A percentile compares a stretch with the other conserved stretches of the same genome.
These are phyloP conservation scores for Meloidogyne floridensis DNA, from an alignment of 1,140 invertebrate species.

Conservation along the genomic window DNA sequence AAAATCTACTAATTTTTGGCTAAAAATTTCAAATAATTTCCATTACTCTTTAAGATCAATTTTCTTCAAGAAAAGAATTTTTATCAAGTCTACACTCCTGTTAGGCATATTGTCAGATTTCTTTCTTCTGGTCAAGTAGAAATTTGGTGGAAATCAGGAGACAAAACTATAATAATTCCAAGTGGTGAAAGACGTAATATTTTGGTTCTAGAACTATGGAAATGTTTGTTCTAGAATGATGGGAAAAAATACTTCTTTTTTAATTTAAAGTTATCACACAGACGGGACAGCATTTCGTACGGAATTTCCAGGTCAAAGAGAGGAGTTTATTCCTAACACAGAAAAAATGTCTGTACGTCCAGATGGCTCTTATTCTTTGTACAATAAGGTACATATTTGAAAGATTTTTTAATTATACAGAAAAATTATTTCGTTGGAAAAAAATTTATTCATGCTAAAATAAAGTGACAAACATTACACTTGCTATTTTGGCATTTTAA, in stretches of 20 bases:
- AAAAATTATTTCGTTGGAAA: too few relatives aligned
- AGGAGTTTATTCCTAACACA: slow-evolving; percentile 12
- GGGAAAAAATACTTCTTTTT: not conserved
- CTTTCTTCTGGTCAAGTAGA: slow-evolving; percentile 9
- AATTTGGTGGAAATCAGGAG: slow-evolving; percentile 13
- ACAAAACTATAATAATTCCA: slow-evolving; percentile 10
- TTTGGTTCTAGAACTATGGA: slow-evolving; percentile 17
- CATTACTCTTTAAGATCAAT: slow-evolving; percentile 1
- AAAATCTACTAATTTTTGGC: too few relatives aligned
- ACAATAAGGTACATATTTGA: too few relatives aligned
- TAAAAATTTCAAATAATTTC: not conserved
- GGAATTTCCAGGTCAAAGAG: not conserved
- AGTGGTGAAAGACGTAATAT: slow-evolving; percentile 17
- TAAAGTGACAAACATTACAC: too few relatives aligned
- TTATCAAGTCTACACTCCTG: slow-evolving; percentile 3
- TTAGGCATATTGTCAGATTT: slow-evolving; percentile 1
- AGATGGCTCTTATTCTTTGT: slow-evolving; percentile 14
- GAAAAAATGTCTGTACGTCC: not conserved
- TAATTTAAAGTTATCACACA: slow-evolving; percentile 2
- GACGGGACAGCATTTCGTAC: slow-evolving; percentile 14
- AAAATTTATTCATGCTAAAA: too few relatives aligned
- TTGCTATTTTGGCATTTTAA: too few relatives aligned
- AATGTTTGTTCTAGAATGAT: slow-evolving; percentile 9
- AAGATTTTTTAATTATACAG: too few relatives aligned
- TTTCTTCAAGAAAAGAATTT: not conserved